Conservation (phyloP, 1,140 invertebrate genomes). For the Philotrypesis tridentata region DNA sequence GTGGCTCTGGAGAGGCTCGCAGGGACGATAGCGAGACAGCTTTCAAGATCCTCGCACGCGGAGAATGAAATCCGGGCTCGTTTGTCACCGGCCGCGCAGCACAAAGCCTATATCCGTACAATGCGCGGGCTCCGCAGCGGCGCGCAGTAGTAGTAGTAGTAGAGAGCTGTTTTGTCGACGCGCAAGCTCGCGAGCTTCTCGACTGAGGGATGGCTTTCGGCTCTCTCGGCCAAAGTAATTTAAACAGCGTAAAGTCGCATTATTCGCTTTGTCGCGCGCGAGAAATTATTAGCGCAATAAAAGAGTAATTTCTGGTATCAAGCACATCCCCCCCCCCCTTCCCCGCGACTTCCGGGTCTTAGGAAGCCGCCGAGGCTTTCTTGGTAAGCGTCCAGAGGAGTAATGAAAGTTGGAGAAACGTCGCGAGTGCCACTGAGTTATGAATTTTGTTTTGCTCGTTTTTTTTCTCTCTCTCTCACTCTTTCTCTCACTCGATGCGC, state of each 20-base stretch:
- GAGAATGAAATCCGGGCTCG: neutral
- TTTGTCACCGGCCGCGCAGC: slow-evolving; percentile 39
- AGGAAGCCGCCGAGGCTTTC: neutral
- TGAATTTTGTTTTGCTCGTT: slow-evolving; percentile 29
- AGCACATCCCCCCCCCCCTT: too few relatives aligned
- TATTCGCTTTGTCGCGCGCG: neutral
- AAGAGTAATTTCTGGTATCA: slow-evolving; percentile 30
- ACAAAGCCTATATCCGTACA: too few relatives aligned
- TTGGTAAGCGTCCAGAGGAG: neutral
- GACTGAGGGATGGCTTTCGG: neutral
- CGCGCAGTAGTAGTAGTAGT: too few relatives aligned
- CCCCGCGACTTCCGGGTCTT: too few relatives aligned
- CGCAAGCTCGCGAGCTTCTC: too few relatives aligned
- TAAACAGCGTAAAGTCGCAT: slow-evolving; percentile 25
- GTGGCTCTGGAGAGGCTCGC: too few relatives aligned
- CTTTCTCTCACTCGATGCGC: too few relatives aligned
- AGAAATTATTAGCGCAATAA: slow-evolving; percentile 37
- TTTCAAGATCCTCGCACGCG: neutral
- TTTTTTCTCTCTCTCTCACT: too few relatives aligned
- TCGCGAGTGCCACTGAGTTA: neutral
- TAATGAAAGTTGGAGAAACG: slow-evolving; percentile 8
- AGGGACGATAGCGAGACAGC: neutral
- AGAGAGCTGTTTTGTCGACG: neutral
- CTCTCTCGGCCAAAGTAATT: slow-evolving; percentile 22
- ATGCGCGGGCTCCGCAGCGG: neutral